phyloP scores from a whole-genome alignment of 2,797 vertebrate species.

The Pseudotriccus pelzelni region DNA sequence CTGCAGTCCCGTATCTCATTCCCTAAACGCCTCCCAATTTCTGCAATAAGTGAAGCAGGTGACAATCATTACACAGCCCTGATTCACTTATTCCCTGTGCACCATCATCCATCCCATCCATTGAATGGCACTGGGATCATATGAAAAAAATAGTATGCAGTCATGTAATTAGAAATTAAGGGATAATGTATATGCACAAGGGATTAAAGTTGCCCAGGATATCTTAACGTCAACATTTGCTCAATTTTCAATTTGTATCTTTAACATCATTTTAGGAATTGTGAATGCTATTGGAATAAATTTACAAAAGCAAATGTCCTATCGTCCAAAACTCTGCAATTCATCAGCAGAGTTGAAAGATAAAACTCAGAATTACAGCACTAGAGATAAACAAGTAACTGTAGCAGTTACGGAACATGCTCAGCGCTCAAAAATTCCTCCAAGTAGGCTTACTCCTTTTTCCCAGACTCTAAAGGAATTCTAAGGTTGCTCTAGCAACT shows the following conservation, averaged over 20 bases:
- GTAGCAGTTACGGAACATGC: not conserved
- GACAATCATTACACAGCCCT: not conserved
- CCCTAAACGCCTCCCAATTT: not conserved
- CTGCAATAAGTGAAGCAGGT: not conserved
- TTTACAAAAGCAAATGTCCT: not conserved
- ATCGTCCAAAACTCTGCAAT: not conserved
- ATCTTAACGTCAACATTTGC: not conserved
- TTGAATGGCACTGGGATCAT: not conserved
- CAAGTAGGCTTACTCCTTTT: not conserved
- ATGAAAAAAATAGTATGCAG: not conserved
- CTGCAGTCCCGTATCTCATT: not conserved
- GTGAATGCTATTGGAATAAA: not conserved
- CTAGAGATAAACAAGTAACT: not conserved
- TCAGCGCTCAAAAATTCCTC: not conserved
- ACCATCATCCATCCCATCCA: not conserved
- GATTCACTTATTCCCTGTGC: not conserved
- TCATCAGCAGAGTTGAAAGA: not conserved
- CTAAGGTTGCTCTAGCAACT: conserved; percentile 22
- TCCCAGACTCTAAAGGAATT: not conserved
- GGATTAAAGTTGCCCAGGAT: not conserved
- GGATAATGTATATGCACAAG: not conserved
- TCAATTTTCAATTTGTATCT: not conserved
- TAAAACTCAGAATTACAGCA: not conserved
- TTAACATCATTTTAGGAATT: not conserved
- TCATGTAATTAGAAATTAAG: not conserved